These are phyloP conservation scores for Cosmopolites sordidus DNA, from an alignment of 2,888 invertebrate genomes.

Conservation along the genomic window DNA sequence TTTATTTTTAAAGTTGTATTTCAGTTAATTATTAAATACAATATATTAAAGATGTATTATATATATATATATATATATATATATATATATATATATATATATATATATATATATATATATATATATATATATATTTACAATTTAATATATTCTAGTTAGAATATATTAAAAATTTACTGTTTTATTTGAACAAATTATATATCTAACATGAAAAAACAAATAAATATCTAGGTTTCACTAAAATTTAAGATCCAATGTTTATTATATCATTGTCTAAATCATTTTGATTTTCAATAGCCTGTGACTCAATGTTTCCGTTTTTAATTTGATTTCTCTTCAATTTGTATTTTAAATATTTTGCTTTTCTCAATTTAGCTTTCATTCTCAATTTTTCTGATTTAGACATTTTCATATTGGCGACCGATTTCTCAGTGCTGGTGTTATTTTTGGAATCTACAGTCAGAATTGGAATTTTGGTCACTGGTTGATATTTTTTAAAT, in stretches of 20 bases:
- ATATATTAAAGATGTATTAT: no score
- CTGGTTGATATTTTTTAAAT: constrained; percentile 31
- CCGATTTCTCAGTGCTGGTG: constrained; percentile 3
- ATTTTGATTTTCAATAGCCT: neutral
- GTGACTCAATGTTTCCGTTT: neutral
- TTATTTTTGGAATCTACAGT: constrained; percentile 1
- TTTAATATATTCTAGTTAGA: no score
- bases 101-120: no score
- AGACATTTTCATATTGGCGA: constrained; percentile 8
- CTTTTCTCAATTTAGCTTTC: constrained; percentile 24
- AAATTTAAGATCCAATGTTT: no score
- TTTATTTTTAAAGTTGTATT: neutral
- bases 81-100: no score
- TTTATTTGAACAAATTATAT: no score
- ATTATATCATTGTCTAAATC: constrained; percentile 14
- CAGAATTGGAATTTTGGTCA: constrained; percentile 1
- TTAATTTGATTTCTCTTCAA: constrained; percentile 22
- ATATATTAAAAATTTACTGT: no score
- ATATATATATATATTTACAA: no score
- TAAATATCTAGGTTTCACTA: no score
- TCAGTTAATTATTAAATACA: no score
- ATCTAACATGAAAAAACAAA: no score
- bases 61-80: no score
- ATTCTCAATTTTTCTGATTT: constrained; percentile 28
- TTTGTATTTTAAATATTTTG: constrained; percentile 31